These are phyloP conservation scores for Thryonomys swinderianus DNA, from an alignment of 2,113 vertebrate genomes.

Conservation along the genomic window DNA sequence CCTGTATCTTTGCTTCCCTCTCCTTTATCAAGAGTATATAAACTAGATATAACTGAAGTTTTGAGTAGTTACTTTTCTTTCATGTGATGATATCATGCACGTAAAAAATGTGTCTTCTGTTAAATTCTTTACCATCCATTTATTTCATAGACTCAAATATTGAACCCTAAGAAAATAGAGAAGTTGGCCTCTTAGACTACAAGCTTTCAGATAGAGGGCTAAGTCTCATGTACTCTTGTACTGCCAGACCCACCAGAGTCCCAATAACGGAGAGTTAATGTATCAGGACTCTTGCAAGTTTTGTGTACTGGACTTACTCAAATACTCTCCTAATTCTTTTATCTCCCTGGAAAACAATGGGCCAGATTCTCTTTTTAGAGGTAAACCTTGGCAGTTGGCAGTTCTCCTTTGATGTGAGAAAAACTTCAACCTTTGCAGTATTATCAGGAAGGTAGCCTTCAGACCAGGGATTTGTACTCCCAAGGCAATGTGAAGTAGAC, in stretches of 20 bases:
- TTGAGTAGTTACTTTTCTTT: background rate
- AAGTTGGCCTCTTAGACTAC: background rate
- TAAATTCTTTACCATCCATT: background rate
- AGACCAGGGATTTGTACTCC: background rate
- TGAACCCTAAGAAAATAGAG: background rate
- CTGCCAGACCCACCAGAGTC: background rate
- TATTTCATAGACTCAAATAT: background rate
- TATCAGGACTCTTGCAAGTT: background rate
- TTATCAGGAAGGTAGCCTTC: background rate
- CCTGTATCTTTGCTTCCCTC: background rate
- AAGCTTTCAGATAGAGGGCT: background rate
- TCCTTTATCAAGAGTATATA: background rate
- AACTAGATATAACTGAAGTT: background rate
- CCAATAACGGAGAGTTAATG: background rate
- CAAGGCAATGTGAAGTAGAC: background rate
- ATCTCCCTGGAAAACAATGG: slow-evolving; percentile 5
- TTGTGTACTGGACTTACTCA: slow-evolving; percentile 6
- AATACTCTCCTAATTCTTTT: background rate
- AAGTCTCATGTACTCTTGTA: background rate
- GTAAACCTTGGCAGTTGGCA: background rate
- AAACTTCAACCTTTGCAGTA: slow-evolving; percentile 16
- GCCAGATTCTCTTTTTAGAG: slow-evolving; percentile 36
- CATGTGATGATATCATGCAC: no score
- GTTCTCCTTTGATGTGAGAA: background rate
- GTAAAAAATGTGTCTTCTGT: background rate